These are phyloP conservation scores for Chionomys nivalis DNA, from an alignment of 2,113 vertebrate species.

Conservation along the genomic window DNA sequence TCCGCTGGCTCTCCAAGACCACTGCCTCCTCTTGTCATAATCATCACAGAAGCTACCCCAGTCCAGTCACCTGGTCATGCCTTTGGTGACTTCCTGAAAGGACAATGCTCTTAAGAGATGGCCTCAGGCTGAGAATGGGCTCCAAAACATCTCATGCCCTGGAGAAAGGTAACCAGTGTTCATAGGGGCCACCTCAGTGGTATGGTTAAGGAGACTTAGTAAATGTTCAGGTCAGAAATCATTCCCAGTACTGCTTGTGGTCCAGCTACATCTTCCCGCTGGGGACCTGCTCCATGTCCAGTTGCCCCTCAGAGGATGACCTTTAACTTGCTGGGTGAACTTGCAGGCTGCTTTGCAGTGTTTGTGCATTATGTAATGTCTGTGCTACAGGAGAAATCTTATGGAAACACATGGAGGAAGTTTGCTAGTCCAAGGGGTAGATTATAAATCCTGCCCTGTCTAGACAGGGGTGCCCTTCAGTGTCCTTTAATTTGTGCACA, in stretches of 20 bases:
- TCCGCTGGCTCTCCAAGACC: background rate
- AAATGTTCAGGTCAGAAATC: slow-evolving; percentile 79
- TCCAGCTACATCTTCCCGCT: slow-evolving; percentile 52
- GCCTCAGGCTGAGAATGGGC: background rate
- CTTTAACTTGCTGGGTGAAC: slow-evolving; percentile 75
- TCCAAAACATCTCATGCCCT: background rate
- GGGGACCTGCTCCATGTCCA: slow-evolving; percentile 81
- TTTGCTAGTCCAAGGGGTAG: slow-evolving; percentile 84
- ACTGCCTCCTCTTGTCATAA: background rate
- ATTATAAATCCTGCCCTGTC: slow-evolving; percentile 86
- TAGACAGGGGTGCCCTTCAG: slow-evolving; percentile 79
- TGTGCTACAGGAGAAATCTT: slow-evolving; percentile 85
- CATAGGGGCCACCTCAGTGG: too few relatives aligned
- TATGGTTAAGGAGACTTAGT: slow-evolving; percentile 65
- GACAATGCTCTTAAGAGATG: background rate
- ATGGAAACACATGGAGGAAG: slow-evolving; percentile 90
- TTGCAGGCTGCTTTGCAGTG: slow-evolving; percentile 72
- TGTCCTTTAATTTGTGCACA: slow-evolving; percentile 78
- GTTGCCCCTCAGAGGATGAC: slow-evolving; percentile 83
- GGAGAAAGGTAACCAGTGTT: background rate
- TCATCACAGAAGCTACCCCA: background rate
- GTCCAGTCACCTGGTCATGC: background rate
- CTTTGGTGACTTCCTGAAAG: background rate
- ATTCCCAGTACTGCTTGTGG: slow-evolving; percentile 57
- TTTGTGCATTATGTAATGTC: slow-evolving; percentile 89